Base-by-base conservation (phyloP, 2,113 vertebrate genomes). In the Alexandromys fortis region DNA sequence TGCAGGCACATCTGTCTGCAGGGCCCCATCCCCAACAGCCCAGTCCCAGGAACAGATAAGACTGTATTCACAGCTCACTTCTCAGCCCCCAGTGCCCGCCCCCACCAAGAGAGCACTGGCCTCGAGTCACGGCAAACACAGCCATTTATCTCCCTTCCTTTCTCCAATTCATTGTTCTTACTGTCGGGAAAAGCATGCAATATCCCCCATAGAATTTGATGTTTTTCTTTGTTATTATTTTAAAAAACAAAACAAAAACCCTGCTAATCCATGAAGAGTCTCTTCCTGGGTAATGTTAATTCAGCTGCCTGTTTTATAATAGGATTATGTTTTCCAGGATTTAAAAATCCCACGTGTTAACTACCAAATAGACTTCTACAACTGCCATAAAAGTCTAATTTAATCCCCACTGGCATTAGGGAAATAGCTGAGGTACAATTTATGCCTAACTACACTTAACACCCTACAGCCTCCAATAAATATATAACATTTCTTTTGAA, bases 321-420 rank as follows among this genome's bases (percentile, higher is more conserved):
- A 98, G 98, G 98, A 98, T 98, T 98, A 99, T 97, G 97, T 98
- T 98, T 99, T 98, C 98, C 98, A 98, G 98, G 98, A 98, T 98
- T 98, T 98, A 98, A 99, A 98, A 98, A 98, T 98, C 97, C 98
- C 98, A 98, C 97, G 99, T 98, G 98, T 98, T 99, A 98, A 98
- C 96, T 96, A 98, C 98, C 98, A 98, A 98, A 98, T 96, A 98
- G 98, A 98, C 97, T 98, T 98, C 97, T 97, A 98, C 98, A 98
- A 98, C 98, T 97, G 97, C 98, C 98, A 98, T 98, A 99, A 98
- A 99, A 98, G 58, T 98, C 98, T 98, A 98, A 98, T 98, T 98
- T 98, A 99, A 99, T 98, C 98, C 98, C 98, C 98, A 97, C 83
- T 98, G 98, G 98, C 97, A 98, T 98, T 98, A 98, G 98, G 94